Conservation (phyloP, 1,140 invertebrate species). For the Nasonia giraulti region DNA sequence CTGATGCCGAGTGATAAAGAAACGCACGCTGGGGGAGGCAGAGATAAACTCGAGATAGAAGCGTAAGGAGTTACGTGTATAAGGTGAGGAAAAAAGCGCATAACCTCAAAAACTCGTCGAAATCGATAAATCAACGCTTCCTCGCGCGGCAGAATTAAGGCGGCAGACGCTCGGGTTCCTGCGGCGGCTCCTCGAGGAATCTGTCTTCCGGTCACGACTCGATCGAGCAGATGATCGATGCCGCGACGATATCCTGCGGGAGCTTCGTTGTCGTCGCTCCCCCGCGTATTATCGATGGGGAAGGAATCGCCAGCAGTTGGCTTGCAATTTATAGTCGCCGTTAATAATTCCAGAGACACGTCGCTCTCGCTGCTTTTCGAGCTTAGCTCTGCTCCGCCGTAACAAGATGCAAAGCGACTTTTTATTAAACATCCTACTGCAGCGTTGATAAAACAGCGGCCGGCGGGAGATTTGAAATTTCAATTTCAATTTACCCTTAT, state of each 20-base stretch:
- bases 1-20: too few relatives aligned
- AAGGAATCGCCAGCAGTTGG: not conserved
- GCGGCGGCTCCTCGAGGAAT: not conserved
- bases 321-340: not conserved
- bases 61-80: too few relatives aligned
- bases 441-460: not conserved
- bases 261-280: not conserved
- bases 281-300: not conserved
- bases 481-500: not conserved
- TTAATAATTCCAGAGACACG: not conserved
- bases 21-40: too few relatives aligned
- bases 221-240: conserved; percentile 42
- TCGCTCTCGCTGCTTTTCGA: not conserved
- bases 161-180: not conserved
- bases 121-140: conserved; percentile 27
- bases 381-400: not conserved
- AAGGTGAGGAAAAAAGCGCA: too few relatives aligned
- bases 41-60: too few relatives aligned
- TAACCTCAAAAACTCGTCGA: not conserved
- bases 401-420: not conserved
- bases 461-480: too few relatives aligned
- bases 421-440: too few relatives aligned
- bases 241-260: conserved; percentile 10
- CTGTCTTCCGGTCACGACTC: conserved; percentile 38
- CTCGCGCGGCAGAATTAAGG: not conserved